These are phyloP conservation scores for Phania funesta DNA, from an alignment of 2,888 invertebrate species.

Conservation along the genomic window DNA sequence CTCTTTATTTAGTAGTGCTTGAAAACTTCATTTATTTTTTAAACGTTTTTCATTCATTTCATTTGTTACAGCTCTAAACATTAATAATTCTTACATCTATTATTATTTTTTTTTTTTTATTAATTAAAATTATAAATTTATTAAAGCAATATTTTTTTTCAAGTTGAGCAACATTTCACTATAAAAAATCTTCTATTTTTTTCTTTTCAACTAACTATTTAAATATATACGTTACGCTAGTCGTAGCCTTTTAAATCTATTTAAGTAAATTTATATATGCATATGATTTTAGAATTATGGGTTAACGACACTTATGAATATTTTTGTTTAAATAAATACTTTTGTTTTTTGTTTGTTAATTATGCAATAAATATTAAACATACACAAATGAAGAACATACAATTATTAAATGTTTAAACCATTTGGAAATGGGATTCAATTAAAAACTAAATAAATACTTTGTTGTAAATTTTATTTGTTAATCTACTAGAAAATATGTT, in stretches of 20 bases:
- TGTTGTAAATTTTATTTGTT: conserved; percentile 35
- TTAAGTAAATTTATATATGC: conserved; percentile 18
- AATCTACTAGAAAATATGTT: not conserved
- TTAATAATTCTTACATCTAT: conserved; percentile 16
- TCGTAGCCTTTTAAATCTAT: not conserved
- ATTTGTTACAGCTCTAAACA: conserved; percentile 15
- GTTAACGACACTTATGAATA: not conserved
- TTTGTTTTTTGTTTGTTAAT: conserved; percentile 13
- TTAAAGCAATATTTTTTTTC: conserved; percentile 3
- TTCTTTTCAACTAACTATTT: not conserved
- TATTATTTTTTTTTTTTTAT: not conserved
- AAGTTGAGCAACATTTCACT: conserved; percentile 19
- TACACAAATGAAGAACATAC: not conserved
- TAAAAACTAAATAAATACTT: conserved; percentile 50
- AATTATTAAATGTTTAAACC: not conserved
- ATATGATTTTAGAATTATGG: not conserved
- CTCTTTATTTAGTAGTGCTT: conserved; percentile 60
- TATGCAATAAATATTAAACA: conserved; percentile 37
- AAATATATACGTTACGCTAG: not conserved
- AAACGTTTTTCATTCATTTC: conserved; percentile 13
- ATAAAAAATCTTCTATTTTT: conserved; percentile 1
- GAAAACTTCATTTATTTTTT: conserved; percentile 21
- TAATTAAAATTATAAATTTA: not conserved
- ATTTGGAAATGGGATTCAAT: conserved; percentile 5
- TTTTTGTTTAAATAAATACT: conserved; percentile 55